Evolutionary conservation across 2,797 vertebrate genomes (phyloP).

Genomic region (Limnodromus scolopaceus): DNA sequence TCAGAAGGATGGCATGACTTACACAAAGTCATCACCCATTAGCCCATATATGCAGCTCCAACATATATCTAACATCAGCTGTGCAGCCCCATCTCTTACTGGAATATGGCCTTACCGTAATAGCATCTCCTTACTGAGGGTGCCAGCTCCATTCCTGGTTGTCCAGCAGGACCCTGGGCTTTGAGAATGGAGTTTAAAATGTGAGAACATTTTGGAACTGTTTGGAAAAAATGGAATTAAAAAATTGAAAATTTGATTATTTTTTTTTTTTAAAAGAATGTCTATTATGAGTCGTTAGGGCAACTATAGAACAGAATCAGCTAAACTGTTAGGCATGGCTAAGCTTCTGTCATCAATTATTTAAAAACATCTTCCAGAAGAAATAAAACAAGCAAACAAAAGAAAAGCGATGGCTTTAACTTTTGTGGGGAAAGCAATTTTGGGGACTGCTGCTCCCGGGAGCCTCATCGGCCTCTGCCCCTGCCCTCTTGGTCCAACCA

Average conservation of each 20-base stretch:
- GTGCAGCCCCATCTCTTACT: neutral
- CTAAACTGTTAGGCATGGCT: neutral
- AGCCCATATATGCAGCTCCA: neutral
- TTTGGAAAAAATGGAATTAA: neutral
- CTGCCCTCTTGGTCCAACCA: neutral
- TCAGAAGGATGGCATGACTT: neutral
- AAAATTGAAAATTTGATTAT: neutral
- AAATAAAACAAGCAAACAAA: neutral
- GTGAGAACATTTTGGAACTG: neutral
- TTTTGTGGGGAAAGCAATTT: neutral
- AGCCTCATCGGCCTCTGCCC: fast-evolving
- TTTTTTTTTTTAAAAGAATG: neutral
- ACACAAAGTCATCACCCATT: neutral
- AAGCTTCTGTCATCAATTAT: neutral
- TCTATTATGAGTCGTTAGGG: neutral
- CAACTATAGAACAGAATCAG: neutral
- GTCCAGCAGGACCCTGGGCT: neutral
- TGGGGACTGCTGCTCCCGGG: neutral
- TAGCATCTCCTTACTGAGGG: neutral
- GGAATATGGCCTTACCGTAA: neutral
- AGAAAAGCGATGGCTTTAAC: neutral
- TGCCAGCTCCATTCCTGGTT: neutral
- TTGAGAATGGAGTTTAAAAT: neutral
- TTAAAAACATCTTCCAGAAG: neutral
- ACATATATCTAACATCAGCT: neutral